These are phyloP conservation scores for Agrypnia vestita DNA, from an alignment of 1,140 invertebrate species.

Conservation along the genomic window DNA sequence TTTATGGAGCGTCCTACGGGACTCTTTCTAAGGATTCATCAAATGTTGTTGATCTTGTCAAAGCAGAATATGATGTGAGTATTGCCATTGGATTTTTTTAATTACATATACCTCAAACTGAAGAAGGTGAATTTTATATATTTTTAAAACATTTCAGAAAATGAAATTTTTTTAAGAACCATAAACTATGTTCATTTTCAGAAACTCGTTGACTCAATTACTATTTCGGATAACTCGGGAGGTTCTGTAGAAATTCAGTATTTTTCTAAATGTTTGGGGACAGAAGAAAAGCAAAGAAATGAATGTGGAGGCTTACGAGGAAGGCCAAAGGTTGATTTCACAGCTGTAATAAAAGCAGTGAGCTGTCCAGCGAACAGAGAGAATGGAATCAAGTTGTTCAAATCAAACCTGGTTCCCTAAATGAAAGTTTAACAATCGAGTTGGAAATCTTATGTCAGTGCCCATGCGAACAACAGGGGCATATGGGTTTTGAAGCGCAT, in stretches of 20 bases:
- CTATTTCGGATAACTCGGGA: constrained; percentile 74
- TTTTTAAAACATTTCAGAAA: too few relatives aligned
- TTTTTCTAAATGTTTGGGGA: constrained; percentile 75
- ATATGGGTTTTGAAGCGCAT: constrained; percentile 67
- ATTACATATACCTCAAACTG: not conserved
- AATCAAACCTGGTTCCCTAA: constrained; percentile 85
- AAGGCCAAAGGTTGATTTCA: constrained; percentile 72
- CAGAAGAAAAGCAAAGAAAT: constrained; percentile 63
- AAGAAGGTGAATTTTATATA: too few relatives aligned
- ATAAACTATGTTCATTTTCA: constrained; percentile 54
- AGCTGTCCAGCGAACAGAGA: constrained; percentile 75
- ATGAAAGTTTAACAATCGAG: constrained; percentile 81
- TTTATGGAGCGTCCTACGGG: constrained; percentile 78
- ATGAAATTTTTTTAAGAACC: constrained; percentile 24
- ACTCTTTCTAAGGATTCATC: constrained; percentile 79
- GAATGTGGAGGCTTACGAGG: constrained; percentile 76
- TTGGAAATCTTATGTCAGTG: constrained; percentile 84
- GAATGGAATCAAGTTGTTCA: constrained; percentile 79
- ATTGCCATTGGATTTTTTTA: not conserved
- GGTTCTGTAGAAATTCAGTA: constrained; percentile 77
- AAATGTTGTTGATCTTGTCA: constrained; percentile 84
- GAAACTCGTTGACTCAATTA: constrained; percentile 71
- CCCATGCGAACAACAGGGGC: constrained; percentile 77
- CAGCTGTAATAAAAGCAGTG: constrained; percentile 68
- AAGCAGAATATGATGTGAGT: constrained; percentile 81